Percentiles rank a stretch among this genome's conserved stretches.
Conservation (phyloP, 2,113 vertebrate genomes). For the Engraulis encrasicolus region DNA sequence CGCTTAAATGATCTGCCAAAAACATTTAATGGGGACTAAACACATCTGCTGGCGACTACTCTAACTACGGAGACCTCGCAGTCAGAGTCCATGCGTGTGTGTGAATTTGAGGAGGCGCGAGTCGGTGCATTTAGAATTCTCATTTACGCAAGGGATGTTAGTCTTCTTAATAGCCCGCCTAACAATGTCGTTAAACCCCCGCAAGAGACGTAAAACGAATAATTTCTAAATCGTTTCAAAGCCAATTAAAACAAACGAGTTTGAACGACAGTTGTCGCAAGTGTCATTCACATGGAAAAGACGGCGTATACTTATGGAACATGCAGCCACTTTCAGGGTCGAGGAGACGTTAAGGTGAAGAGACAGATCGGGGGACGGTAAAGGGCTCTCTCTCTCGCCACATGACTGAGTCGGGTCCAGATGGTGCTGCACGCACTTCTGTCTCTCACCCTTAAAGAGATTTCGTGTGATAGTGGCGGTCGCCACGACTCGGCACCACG, state of each 20-base stretch:
- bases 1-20: background rate
- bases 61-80: background rate
- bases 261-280: background rate
- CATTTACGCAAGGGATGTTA: background rate
- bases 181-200: background rate
- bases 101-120: background rate
- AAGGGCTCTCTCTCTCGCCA: constrained; percentile 50
- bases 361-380: constrained; percentile 40
- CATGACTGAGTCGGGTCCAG: constrained; percentile 47
- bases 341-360: background rate
- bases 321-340: background rate
- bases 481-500: constrained; percentile 49
- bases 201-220: background rate
- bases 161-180: background rate
- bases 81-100: background rate
- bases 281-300: background rate
- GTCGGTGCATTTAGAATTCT: background rate
- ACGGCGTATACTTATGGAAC: background rate
- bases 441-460: constrained; percentile 46
- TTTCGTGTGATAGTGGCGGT: constrained; percentile 30
- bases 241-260: background rate
- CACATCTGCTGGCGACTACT: background rate
- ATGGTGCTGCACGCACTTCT: constrained; percentile 46
- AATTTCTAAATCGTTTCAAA: background rate
- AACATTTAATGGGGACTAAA: background rate